Base-by-base conservation (phyloP, 2,797 vertebrate species). In the Phrynocephalus forsythii region DNA sequence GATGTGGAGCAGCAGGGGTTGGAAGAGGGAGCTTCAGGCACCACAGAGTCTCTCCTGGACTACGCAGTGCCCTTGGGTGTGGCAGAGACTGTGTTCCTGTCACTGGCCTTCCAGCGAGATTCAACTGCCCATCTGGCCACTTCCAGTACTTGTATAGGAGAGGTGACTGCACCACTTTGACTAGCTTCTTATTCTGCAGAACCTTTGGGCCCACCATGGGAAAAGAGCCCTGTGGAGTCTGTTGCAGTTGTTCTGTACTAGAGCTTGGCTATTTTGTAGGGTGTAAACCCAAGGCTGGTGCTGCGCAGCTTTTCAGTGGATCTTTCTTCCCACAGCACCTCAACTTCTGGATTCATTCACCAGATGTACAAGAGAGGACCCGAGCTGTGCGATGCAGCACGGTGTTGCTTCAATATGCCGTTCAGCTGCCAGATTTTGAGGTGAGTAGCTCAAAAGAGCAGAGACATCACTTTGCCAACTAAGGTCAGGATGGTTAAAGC, bases 321-420 rank as follows among this genome's bases (percentile, higher is more conserved):
- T 71, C 6, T 18, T 76, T 87, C 67, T 20, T 87, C 63, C 50
- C 66, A 71, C 50, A 87, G 86, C 86, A 87, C 16, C 60, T 87
- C 82, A 79, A 56, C 76, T 87, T 83, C 66, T 87, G 86, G 86
- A 79, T 87, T 56, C 48, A 78, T 63, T 87, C 86, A 18, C 67
- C 69, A 63, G 50, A 87, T n/a, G 18, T 38, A 28, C 86, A 71
- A 60, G 86, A 87, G 66, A 83, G 86, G 3, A 71, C 28, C 66
- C 83, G 86, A 28, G 81, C 86, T 26, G 44, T 87, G 6, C 69
- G 68, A n/a, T 87, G 86, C 67, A 63, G 81, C 18, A 38, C 76
- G 5, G 69, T 67, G 11, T 78, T 87, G 30, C 76, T 87, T 60
- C 81, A 10, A 33, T 26, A 87, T 72, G 86, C 67, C 44, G 26